phyloP scores from a whole-genome alignment of 2,888 invertebrate species.

The Parapristionchus giblindavisi region DNA sequence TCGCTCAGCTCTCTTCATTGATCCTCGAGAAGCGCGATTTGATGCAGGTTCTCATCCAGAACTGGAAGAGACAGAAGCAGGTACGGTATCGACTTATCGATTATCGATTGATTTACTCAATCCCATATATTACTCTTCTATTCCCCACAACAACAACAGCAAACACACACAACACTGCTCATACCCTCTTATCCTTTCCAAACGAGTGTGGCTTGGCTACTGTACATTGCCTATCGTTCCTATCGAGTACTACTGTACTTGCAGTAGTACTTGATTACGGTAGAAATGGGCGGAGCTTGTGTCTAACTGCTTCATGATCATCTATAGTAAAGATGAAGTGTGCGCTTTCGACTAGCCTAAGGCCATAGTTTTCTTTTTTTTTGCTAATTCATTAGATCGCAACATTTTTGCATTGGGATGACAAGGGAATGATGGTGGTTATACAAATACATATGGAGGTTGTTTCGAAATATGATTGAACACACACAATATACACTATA shows the following conservation, averaged over 20 bases:
- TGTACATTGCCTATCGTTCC: no score
- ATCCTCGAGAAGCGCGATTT: slow-evolving; percentile 69
- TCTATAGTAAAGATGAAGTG: no score
- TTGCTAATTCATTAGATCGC: no score
- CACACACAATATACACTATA: not conserved
- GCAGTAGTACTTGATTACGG: no score
- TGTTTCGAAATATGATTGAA: slow-evolving; percentile 1
- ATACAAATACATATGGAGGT: slow-evolving; percentile 16
- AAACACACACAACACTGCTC: slow-evolving; percentile 6
- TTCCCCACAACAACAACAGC: not conserved
- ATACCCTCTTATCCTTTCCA: no score
- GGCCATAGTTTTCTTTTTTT: no score
- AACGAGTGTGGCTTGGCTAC: no score
- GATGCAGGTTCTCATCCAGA: slow-evolving; percentile 69
- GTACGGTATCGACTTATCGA: slow-evolving; percentile 52
- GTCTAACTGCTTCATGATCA: no score
- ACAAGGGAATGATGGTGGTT: not conserved
- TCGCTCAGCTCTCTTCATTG: slow-evolving; percentile 68
- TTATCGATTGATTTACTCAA: slow-evolving; percentile 5
- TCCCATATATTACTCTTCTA: not conserved
- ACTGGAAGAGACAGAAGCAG: slow-evolving; percentile 69
- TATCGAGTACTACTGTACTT: no score
- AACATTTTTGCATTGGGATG: no score
- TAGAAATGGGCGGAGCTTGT: no score
- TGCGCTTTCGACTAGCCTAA: no score